Evolutionary conservation across 2,113 vertebrate genomes (phyloP).

Genomic region (Plestiodon gilberti): DNA sequence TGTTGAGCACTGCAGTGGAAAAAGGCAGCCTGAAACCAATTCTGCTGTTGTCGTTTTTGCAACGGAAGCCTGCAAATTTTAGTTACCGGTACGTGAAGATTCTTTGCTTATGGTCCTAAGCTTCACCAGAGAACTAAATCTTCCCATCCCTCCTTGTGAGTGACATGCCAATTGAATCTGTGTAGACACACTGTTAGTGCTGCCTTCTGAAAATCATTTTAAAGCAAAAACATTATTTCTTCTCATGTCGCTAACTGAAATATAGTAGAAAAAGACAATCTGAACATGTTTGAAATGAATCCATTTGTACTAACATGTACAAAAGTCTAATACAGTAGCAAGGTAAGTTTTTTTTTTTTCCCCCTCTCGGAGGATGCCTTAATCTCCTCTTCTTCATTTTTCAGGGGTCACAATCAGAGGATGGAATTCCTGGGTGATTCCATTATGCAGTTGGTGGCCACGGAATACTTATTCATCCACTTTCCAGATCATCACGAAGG

Average conservation of each 20-base stretch:
- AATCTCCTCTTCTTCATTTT: conserved; percentile 69
- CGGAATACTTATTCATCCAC: conserved; percentile 98
- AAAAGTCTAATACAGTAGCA: background rate
- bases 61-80: background rate
- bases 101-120: background rate
- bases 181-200: background rate
- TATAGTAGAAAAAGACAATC: conserved; percentile 35
- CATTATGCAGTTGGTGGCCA: conserved; percentile 98
- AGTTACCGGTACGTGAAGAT: background rate
- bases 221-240: conserved; percentile 36
- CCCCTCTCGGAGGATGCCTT: conserved; percentile 59
- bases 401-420: conserved; percentile 98
- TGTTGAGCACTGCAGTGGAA: background rate
- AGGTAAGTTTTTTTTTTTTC: conserved; percentile 54
- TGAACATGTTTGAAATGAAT: conserved; percentile 39
- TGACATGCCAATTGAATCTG: background rate
- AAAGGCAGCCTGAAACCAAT: background rate
- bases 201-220: conserved; percentile 36
- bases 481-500: conserved; percentile 99
- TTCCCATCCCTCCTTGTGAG: background rate
- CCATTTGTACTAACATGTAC: background rate
- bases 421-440: conserved; percentile 99
- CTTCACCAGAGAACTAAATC: background rate
- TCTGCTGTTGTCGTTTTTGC: background rate
- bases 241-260: conserved; percentile 39